phyloP scores from a whole-genome alignment of 2,797 vertebrate genomes.

The Halcyon chelicuti region DNA sequence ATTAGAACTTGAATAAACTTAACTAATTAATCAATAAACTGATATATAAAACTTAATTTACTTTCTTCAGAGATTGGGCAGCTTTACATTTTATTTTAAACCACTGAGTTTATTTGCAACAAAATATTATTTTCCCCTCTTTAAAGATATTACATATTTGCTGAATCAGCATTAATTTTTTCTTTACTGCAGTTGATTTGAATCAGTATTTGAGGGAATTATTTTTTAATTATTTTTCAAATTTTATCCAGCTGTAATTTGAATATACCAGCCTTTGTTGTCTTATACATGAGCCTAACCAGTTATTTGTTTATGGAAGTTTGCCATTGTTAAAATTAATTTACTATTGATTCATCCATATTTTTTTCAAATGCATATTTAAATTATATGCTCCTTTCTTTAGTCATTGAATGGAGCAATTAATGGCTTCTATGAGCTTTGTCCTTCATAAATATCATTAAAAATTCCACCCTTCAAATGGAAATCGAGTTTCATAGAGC shows the following conservation, averaged over 20 bases:
- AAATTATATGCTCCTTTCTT: constrained; percentile 5
- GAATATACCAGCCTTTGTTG: not conserved
- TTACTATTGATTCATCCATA: not conserved
- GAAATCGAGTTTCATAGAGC: not conserved
- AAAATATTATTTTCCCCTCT: not conserved
- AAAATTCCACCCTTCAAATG: constrained; percentile 24
- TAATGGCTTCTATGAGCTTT: not conserved
- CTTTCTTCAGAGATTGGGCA: not conserved
- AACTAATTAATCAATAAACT: not conserved
- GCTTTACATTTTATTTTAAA: not conserved
- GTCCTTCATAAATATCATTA: constrained; percentile 19
- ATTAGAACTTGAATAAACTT: not conserved
- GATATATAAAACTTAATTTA: not conserved
- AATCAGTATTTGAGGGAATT: not conserved
- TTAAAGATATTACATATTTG: not conserved
- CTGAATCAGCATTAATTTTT: not conserved
- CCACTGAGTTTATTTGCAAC: not conserved
- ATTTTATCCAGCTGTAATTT: not conserved
- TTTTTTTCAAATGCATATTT: not conserved
- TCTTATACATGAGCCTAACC: not conserved
- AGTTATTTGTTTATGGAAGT: constrained; percentile 7
- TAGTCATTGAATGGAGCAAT: not conserved
- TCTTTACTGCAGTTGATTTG: not conserved
- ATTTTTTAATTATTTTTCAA: not conserved
- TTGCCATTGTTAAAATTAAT: constrained; percentile 30